These are phyloP conservation scores for Busseola fusca DNA, from an alignment of 2,888 invertebrate genomes.

Conservation along the genomic window DNA sequence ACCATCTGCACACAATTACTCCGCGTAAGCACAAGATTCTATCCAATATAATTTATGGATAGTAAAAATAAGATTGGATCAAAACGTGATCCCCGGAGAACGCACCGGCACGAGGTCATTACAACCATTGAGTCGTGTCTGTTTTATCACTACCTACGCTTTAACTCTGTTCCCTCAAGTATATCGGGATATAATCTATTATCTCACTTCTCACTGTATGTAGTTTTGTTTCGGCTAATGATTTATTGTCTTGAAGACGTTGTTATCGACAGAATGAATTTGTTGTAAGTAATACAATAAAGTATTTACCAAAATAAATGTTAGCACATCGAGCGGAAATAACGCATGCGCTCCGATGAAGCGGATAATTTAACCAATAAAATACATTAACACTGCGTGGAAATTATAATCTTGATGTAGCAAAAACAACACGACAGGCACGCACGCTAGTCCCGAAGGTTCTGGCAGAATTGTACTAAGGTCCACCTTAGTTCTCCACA, in stretches of 20 bases:
- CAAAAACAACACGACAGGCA: not conserved
- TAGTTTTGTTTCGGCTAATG: slow-evolving; percentile 40
- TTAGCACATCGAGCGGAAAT: not conserved
- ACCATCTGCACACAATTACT: slow-evolving; percentile 63
- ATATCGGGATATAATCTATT: slow-evolving; percentile 59
- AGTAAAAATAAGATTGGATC: slow-evolving; percentile 74
- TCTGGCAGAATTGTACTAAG: not conserved
- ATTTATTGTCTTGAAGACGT: slow-evolving; percentile 52
- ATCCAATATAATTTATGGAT: slow-evolving; percentile 68
- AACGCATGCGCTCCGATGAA: slow-evolving; percentile 12
- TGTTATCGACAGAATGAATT: slow-evolving; percentile 36
- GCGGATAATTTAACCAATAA: slow-evolving; percentile 19
- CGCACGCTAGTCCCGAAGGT: not conserved
- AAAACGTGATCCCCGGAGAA: slow-evolving; percentile 69
- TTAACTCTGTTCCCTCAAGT: slow-evolving; percentile 58
- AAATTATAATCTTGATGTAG: slow-evolving; percentile 9
- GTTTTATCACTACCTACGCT: slow-evolving; percentile 69
- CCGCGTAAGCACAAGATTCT: slow-evolving; percentile 56
- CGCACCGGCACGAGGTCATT: slow-evolving; percentile 70
- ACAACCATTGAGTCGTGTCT: slow-evolving; percentile 70
- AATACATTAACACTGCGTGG: slow-evolving; percentile 3
- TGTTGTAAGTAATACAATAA: slow-evolving; percentile 21
- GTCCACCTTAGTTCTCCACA: not conserved
- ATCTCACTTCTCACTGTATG: slow-evolving; percentile 52
- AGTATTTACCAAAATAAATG: slow-evolving; percentile 33